These are phyloP conservation scores for Tenrec ecaudatus DNA, from an alignment of 2,113 vertebrate species.

Conservation along the genomic window DNA sequence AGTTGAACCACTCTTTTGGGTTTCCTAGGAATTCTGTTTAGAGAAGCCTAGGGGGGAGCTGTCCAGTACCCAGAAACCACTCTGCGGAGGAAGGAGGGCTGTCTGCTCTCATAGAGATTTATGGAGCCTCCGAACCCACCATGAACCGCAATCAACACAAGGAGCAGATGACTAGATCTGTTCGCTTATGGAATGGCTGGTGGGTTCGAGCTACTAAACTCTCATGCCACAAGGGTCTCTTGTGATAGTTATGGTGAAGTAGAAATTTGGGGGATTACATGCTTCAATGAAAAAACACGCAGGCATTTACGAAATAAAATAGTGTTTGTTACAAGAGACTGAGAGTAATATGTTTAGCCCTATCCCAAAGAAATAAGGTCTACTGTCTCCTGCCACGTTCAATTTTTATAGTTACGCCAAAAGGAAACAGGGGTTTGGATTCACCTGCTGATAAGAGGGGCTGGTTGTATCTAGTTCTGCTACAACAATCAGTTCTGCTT, in stretches of 20 bases:
- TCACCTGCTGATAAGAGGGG: background rate
- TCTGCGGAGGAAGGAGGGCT: no score
- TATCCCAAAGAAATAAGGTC: background rate
- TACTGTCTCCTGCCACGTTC: slow-evolving; percentile 20
- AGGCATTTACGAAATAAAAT: slow-evolving; percentile 49
- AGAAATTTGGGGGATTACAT: background rate
- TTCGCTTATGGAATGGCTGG: background rate
- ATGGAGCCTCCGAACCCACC: no score
- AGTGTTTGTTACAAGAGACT: background rate
- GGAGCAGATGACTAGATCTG: background rate
- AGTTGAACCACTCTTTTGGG: no score
- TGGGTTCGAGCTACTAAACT: background rate
- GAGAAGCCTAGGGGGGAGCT: no score
- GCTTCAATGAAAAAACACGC: background rate
- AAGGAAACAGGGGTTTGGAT: slow-evolving; percentile 34
- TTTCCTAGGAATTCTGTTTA: no score
- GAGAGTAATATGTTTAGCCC: background rate
- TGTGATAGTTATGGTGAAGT: background rate
- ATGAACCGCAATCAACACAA: background rate
- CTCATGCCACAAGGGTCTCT: background rate
- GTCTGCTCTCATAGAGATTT: no score
- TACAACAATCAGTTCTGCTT: slow-evolving; percentile 50
- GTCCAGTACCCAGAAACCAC: no score
- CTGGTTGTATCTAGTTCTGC: background rate
- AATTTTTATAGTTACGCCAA: background rate